Evolutionary conservation across 2,888 invertebrate species (phyloP).

Genomic region (Dyspetes luteomarginatus): DNA sequence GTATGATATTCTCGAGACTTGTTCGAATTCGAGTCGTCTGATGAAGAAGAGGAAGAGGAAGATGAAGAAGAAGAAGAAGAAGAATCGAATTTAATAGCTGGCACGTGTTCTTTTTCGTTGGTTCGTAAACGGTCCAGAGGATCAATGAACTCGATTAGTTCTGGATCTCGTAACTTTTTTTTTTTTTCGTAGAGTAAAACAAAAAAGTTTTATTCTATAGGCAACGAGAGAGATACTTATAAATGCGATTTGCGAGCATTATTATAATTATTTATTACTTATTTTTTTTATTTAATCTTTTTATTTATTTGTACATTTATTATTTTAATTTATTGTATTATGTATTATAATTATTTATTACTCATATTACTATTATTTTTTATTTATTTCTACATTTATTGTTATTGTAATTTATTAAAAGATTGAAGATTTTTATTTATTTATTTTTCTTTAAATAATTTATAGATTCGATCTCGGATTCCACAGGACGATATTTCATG

Average conservation of each 20-base stretch:
- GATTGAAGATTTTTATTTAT: too few relatives aligned
- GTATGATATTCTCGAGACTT: constrained; percentile 13
- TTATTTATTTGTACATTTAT: not conserved
- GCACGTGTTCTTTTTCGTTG: constrained; percentile 54
- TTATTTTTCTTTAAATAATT: too few relatives aligned
- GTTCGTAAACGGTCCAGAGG: constrained; percentile 22
- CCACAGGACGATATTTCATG: too few relatives aligned
- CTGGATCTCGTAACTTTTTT: constrained; percentile 19
- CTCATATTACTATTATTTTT: not conserved
- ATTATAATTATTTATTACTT: constrained; percentile 1
- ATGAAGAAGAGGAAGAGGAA: too few relatives aligned
- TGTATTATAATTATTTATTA: not conserved
- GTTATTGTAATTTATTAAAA: not conserved
- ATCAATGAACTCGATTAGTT: constrained; percentile 59
- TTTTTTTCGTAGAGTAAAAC: not conserved
- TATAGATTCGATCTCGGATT: too few relatives aligned
- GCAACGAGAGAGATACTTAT: not conserved
- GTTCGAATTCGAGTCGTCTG: constrained; percentile 20
- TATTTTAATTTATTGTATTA: not conserved
- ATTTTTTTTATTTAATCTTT: not conserved
- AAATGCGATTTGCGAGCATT: not conserved
- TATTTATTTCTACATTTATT: too few relatives aligned
- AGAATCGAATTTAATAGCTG: constrained; percentile 32
- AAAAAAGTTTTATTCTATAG: too few relatives aligned
- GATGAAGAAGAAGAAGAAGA: too few relatives aligned